Conservation (phyloP, 2,113 vertebrate genomes). For the Etia nguti region DNA sequence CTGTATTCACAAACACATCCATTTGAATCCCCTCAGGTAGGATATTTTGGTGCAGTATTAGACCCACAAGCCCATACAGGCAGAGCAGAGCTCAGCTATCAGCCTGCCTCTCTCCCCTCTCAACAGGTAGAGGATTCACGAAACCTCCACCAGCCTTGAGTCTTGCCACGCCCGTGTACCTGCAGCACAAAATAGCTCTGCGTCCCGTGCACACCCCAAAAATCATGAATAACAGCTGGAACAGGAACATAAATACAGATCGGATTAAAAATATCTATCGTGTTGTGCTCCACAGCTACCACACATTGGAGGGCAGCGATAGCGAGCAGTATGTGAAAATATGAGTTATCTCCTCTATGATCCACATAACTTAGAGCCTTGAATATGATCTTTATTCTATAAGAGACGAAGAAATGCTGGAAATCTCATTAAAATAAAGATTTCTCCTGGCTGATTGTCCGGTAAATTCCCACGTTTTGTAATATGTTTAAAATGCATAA, state of each 20-base stretch:
- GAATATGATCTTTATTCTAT: neutral
- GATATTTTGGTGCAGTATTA: neutral
- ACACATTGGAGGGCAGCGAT: neutral
- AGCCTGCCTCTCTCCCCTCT: neutral
- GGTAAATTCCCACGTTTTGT: neutral
- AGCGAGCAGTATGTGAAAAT: neutral
- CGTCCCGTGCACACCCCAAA: neutral
- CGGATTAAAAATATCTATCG: neutral
- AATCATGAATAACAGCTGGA: neutral
- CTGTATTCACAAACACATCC: neutral
- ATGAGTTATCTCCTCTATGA: neutral
- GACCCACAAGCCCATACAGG: conserved; percentile 44
- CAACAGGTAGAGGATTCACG: neutral
- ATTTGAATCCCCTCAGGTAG: conserved; percentile 14
- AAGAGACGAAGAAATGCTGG: neutral
- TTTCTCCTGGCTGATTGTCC: neutral
- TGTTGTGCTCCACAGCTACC: neutral
- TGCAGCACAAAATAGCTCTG: neutral
- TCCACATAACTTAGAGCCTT: neutral
- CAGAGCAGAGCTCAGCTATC: neutral
- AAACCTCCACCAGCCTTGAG: neutral
- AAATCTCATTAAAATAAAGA: neutral
- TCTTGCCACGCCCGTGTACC: conserved; percentile 41
- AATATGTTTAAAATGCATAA: neutral
- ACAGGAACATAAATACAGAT: neutral